Base-by-base conservation (phyloP, 2,113 vertebrate genomes). In the Eptesicus fuscus region DNA sequence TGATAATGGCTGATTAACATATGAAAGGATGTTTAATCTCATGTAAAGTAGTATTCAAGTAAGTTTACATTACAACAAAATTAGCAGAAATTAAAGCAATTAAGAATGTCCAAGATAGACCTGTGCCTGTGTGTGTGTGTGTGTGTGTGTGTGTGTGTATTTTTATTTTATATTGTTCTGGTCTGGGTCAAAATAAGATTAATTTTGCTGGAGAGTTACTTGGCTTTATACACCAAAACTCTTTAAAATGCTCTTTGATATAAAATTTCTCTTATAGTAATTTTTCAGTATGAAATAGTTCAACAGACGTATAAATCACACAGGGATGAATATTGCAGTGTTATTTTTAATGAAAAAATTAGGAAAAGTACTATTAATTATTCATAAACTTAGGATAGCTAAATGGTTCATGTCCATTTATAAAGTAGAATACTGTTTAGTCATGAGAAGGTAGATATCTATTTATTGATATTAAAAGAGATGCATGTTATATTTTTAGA, bases 321-420 rank as follows among this genome's bases (percentile, higher is more conserved):
- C 5, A 80, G 51, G 8, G 2, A 40, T 88, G 71, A 70, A 84
- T 25, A 83, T 12, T 59, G 1, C 47, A 89, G 47, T 82, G 4
- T 89, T 86, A 89, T 63, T 93, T 93, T 49, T 51, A 90, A 92
- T 56, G 88, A 49, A 74, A 96, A 92, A 80, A 82, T 35, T 92
- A 77, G 23, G 9, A 61, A 91, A 83, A 53, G 30, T 89, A 77
- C 14, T 53, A 56, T 23, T 84, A 74, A 63, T 40, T 94, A 56
- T 74, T 92, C 17, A 70, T 93, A 90, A 61, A 76, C 12, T 79
- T 65, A 35, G 22, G 85, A 32, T 65, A 30, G 28, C 16, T 73
- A 79, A 74, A 47, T 56, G 2, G 71, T 78, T 93, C 25, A 83
- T 53, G 40, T 91, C 32, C 7, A 61, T 71, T 96, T 96, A 56